These are phyloP conservation scores for Silurus aristotelis DNA, from an alignment of 2,797 vertebrate genomes.

Conservation along the genomic window DNA sequence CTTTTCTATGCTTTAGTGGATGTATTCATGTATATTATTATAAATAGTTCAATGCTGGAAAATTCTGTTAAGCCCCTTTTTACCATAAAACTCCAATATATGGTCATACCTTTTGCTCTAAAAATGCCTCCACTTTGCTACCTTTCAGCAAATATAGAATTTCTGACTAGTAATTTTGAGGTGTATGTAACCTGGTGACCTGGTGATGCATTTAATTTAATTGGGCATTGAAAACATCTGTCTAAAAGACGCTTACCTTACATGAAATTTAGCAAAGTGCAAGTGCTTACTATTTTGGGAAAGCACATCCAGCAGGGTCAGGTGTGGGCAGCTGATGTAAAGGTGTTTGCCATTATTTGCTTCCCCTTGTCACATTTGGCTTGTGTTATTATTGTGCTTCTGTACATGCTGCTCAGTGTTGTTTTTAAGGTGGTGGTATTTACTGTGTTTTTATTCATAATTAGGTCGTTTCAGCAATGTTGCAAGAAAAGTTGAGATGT, in stretches of 20 bases:
- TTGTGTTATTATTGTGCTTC: background rate
- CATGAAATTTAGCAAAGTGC: background rate
- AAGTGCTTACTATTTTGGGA: background rate
- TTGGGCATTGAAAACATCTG: background rate
- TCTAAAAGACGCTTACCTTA: background rate
- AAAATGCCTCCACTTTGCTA: background rate
- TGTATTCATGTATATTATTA: no score
- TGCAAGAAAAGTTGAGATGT: background rate
- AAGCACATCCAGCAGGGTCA: background rate
- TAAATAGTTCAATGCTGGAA: no score
- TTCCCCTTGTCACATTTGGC: background rate
- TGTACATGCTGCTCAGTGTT: background rate
- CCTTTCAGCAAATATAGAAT: background rate
- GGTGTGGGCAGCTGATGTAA: constrained; percentile 5
- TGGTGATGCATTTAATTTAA: constrained; percentile 16
- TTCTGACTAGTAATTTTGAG: background rate
- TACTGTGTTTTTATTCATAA: background rate
- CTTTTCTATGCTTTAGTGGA: no score
- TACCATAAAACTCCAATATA: background rate
- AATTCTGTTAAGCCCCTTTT: background rate
- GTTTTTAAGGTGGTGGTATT: background rate
- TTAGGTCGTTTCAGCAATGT: background rate
- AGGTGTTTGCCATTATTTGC: constrained; percentile 7
- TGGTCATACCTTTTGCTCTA: background rate
- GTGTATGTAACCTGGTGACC: background rate